These are phyloP conservation scores for Sciurus vulgaris DNA, from an alignment of 2,797 vertebrate genomes.

Conservation along the genomic window DNA sequence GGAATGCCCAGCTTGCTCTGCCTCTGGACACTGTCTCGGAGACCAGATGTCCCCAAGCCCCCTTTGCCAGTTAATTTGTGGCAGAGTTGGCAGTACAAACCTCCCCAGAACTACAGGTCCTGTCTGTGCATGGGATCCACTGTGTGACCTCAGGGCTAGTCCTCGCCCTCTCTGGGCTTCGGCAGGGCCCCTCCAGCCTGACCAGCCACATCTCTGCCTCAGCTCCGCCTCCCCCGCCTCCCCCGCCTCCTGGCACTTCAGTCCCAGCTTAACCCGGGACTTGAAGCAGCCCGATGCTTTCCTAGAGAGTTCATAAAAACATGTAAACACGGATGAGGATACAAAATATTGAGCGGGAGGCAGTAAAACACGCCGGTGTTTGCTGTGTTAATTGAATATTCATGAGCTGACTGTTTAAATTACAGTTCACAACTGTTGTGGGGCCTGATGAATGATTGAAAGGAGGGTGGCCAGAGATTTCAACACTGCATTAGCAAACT, in stretches of 20 bases:
- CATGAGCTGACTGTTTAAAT: constrained; percentile 96
- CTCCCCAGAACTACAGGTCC: neutral
- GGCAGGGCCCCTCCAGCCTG: neutral
- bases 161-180: neutral
- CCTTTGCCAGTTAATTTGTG: neutral
- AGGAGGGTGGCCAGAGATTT: constrained; percentile 93
- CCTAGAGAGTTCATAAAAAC: constrained; percentile 89
- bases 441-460: constrained; percentile 96
- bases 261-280: constrained; percentile 76
- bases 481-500: constrained; percentile 93
- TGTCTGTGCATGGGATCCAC: neutral
- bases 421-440: constrained; percentile 96
- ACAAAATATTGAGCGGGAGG: constrained; percentile 87
- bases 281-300: constrained; percentile 85
- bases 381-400: constrained; percentile 95
- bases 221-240: neutral
- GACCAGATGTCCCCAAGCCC: neutral
- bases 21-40: neutral
- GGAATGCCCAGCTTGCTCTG: neutral
- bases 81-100: neutral
- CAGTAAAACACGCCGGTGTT: constrained; percentile 94
- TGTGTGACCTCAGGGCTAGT: neutral
- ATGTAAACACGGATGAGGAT: constrained; percentile 88
- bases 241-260: neutral
- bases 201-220: neutral